Conservation (phyloP, 2,888 invertebrate genomes). For the Synanthedon formicaeformis region DNA sequence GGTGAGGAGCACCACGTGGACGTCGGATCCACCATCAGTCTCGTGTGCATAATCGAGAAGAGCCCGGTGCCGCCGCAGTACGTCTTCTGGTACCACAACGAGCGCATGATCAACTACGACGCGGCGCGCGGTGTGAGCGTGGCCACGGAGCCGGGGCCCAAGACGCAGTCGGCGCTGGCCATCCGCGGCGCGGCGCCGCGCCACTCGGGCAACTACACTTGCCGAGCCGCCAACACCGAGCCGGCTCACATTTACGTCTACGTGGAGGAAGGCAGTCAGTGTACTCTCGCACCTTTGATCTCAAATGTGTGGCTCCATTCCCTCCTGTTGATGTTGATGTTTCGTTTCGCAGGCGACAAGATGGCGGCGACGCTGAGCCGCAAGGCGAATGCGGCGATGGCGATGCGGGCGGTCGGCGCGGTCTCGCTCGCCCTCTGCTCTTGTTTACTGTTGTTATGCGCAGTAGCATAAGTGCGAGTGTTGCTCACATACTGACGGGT, state of each 20-base stretch:
- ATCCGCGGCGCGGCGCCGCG: conserved; percentile 85
- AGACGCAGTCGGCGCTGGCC: conserved; percentile 87
- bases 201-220: conserved; percentile 93
- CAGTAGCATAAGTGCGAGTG: too few species aligned
- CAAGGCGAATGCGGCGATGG: conserved; percentile 55
- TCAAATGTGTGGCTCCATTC: too few species aligned
- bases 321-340: not conserved
- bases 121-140: conserved; percentile 85
- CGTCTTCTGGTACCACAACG: conserved; percentile 96
- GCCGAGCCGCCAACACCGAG: conserved; percentile 90
- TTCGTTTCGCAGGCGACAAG: conserved; percentile 79
- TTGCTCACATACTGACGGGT: too few species aligned
- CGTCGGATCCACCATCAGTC: conserved; percentile 88
- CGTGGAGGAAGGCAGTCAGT: conserved; percentile 85
- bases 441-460: not conserved
- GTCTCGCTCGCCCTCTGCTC: conserved; percentile 5
- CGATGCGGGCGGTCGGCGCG: conserved; percentile 5
- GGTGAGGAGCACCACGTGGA: conserved; percentile 91
- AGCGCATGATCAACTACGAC: conserved; percentile 94
- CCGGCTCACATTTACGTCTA: conserved; percentile 90
- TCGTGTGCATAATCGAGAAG: conserved; percentile 93
- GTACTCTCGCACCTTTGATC: conserved; percentile 1
- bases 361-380: conserved; percentile 90
- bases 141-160: conserved; percentile 84
- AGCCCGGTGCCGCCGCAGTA: conserved; percentile 93